Base-by-base conservation (phyloP, 2,888 invertebrate species). In the Coelinius sp. region DNA sequence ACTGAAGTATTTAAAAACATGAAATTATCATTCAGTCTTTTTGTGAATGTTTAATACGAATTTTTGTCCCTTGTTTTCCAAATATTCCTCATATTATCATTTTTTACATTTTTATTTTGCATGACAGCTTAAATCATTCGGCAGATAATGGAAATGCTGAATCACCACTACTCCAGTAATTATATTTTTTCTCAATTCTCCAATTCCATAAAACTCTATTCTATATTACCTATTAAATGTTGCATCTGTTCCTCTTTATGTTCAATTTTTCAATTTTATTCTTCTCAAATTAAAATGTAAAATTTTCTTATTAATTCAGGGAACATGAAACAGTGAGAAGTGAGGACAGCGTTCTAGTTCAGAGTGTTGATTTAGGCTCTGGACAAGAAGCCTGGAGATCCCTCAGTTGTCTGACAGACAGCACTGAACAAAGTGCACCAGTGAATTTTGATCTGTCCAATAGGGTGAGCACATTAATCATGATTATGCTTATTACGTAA, bases 391-490 rank as follows among this genome's bases (percentile, higher is more conserved):
- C 93, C 76, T 95, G 95, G 90, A 93, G 94, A 79, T 95, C 95
- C 4, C 89, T 95, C 14, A 96, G 95, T 84, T 94, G 95, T 78
- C 90, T 95, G 74, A 96, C 96, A 0, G 96, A 96, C 85, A 95
- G 95, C 85, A 96, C 96, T 0, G 96, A 97, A 82, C 96, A 96
- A 84, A 95, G 95, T 82, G 96, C 94, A 46, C 96, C 97, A 0
- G 93, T 97, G 76, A 94, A 95, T 88, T 97, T 97, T 84, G 97
- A 97, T 84, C 94, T 97, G 93, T 95, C 96, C 72, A 97, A 97
- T 88, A 91, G 97, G 83, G 96, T 95, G 84, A 87, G 90, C 84
- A 24, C 22, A 49, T 72, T n/a, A n/a, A n/a, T n/a, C n/a, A n/a
- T n/a, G n/a, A n/a, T n/a, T n/a, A n/a, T n/a, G n/a, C n/a, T n/a